These are phyloP conservation scores for Drosophila sucinea DNA, from an alignment of 1,140 invertebrate species.

Conservation along the genomic window DNA sequence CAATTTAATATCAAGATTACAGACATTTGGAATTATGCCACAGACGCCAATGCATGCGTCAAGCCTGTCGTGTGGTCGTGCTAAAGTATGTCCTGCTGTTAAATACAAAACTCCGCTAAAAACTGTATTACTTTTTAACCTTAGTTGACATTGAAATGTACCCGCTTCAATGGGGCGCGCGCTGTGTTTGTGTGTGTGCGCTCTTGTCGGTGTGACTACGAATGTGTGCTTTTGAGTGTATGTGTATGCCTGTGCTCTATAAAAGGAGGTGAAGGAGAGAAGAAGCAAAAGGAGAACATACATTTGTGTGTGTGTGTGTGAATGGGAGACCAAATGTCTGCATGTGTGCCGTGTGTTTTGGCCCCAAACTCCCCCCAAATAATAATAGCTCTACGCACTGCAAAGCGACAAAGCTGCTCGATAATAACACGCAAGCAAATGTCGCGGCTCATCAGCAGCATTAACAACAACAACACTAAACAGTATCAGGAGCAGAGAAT, in stretches of 20 bases:
- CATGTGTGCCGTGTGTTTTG: slow-evolving; percentile 8
- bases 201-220: slow-evolving; percentile 28
- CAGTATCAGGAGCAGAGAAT: slow-evolving; percentile 24
- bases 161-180: slow-evolving; percentile 69
- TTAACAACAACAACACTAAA: slow-evolving; percentile 18
- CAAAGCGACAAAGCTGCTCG: slow-evolving; percentile 3
- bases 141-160: slow-evolving; percentile 82
- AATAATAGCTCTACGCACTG: background rate
- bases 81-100: slow-evolving; percentile 51
- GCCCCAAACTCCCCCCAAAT: slow-evolving; percentile 1
- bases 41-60: slow-evolving; percentile 41
- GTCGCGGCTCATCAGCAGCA: slow-evolving; percentile 14
- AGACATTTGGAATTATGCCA: slow-evolving; percentile 55
- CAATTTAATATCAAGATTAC: slow-evolving; percentile 49
- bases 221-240: slow-evolving; percentile 6
- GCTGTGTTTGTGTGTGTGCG: slow-evolving; percentile 42
- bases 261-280: slow-evolving; percentile 47
- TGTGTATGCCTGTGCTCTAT: slow-evolving; percentile 36
- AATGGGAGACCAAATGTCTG: slow-evolving; percentile 23
- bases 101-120: slow-evolving; percentile 50
- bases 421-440: slow-evolving; percentile 21
- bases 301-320: background rate
- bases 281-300: slow-evolving; percentile 34
- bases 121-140: slow-evolving; percentile 76
- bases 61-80: slow-evolving; percentile 45